Evolutionary conservation across 1,140 invertebrate genomes (phyloP).

Genomic region (Bradynema listronoti): DNA sequence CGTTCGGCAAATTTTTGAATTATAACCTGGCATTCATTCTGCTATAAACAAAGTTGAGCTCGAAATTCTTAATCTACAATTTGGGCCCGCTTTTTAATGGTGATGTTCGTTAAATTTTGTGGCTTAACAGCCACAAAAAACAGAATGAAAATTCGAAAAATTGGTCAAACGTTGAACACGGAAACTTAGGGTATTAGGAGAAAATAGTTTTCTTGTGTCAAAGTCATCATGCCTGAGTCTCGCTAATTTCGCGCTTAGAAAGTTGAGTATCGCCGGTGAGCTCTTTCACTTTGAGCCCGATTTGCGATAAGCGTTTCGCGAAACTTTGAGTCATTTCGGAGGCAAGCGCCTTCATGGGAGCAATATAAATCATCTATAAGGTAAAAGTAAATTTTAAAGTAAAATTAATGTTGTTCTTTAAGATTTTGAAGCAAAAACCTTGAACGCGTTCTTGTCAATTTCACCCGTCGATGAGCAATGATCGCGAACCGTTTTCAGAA

Average conservation of each 20-base stretch:
- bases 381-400: slow-evolving; percentile 1
- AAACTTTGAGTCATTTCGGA: slow-evolving; percentile 96
- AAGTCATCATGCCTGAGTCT: slow-evolving; percentile 88
- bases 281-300: slow-evolving; percentile 80
- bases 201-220: too few species aligned
- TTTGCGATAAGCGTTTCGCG: slow-evolving; percentile 68
- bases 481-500: slow-evolving; percentile 79
- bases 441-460: slow-evolving; percentile 80
- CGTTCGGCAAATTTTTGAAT: too few species aligned
- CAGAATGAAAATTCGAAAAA: too few species aligned
- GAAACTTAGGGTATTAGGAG: too few species aligned
- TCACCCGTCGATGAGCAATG: slow-evolving; percentile 64
- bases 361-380: slow-evolving; percentile 85
- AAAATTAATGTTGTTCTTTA: neutral
- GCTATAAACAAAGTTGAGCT: too few species aligned
- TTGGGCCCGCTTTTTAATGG: too few species aligned
- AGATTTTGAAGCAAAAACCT: slow-evolving; percentile 8
- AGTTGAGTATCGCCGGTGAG: slow-evolving; percentile 96
- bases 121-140: too few species aligned
- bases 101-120: too few species aligned
- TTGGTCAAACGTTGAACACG: too few species aligned
- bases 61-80: too few species aligned
- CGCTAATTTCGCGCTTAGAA: slow-evolving; percentile 82
- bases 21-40: too few species aligned
- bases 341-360: slow-evolving; percentile 97